A percentile compares a stretch with the other conserved stretches of the same genome.
Evolutionary conservation across 2,113 vertebrate genomes (phyloP).

Genomic region (Coturnix japonica): DNA sequence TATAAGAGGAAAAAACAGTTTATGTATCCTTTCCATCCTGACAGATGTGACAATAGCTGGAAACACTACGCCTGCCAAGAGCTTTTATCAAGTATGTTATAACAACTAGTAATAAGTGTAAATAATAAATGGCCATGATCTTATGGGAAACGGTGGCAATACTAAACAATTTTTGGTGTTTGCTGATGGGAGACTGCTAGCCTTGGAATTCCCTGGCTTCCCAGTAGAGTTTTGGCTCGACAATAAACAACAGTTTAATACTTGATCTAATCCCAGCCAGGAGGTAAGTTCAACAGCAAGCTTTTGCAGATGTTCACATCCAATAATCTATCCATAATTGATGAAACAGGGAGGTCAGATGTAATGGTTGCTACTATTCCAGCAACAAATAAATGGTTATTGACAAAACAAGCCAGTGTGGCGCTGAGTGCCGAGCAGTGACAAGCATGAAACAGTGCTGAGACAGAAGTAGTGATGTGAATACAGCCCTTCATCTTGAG

Average conservation of each 20-base stretch:
- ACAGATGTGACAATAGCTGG: constrained; percentile 86
- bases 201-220: constrained; percentile 89
- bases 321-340: constrained; percentile 99
- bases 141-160: constrained; percentile 81
- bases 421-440: constrained; percentile 83
- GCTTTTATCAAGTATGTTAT: constrained; percentile 90
- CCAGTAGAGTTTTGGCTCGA: constrained; percentile 95
- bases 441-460: constrained; percentile 73
- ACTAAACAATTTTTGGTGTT: constrained; percentile 88
- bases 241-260: constrained; percentile 99
- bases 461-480: constrained; percentile 57
- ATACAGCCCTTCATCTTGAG: constrained; percentile 55
- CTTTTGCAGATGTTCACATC: constrained; percentile 99
- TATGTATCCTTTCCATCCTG: constrained; percentile 80
- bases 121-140: constrained; percentile 91
- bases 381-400: constrained; percentile 99
- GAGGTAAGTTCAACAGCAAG: constrained; percentile 93
- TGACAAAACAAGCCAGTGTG: constrained; percentile 98
- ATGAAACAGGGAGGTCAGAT: constrained; percentile 99
- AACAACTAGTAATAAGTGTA: constrained; percentile 91
- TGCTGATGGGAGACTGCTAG: constrained; percentile 86
- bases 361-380: constrained; percentile 95
- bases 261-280: constrained; percentile 98
- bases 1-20: constrained; percentile 73
- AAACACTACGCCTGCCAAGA: constrained; percentile 86